Base-by-base conservation (phyloP, 2,888 invertebrate genomes). In the Agrotis clavis region DNA sequence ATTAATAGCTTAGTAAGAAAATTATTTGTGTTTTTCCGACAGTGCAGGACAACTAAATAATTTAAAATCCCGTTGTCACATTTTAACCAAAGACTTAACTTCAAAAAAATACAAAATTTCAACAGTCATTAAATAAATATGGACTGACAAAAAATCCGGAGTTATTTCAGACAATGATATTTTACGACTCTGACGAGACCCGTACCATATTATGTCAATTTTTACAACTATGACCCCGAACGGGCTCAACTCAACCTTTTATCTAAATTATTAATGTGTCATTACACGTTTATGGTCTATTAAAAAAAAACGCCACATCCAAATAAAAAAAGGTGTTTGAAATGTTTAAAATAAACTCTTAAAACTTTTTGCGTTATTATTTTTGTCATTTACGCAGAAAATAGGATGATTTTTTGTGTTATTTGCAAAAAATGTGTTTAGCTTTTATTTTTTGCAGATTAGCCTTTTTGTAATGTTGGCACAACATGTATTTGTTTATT, bases 231-330 rank as follows among this genome's bases (percentile, higher is more conserved):
- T 84, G 87, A 86, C 87, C 89, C 84, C 74, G 73, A 83, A 82
- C 81, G 79, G 88, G 88, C 88, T 85, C 79, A 68, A 57, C 88
- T 85, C 79, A 68, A 57, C 78, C 82, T 91, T 92, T 92, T 92
- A 92, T 92, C 90, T 88, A 76, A 87, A 82, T 90, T 89, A 90
- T 92, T 91, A 91, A 92, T 91, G 88, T 82, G 82, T 86, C 90
- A 84, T 89, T 85, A 78, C 78, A 64, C 74, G 92, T 93, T 93
- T 90, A 92, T 88, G 86, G 83, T 66, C 74, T 77, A 82, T 89
- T 85, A 71, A 82, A 89, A 89, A 83, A 80, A 78, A 67, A 78
- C 76, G 70, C 71, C 71, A 72, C 69, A 71, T 68, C 48, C 60
- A 74, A 67, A 77, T 70, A 79, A 84, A 83, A n/a, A 67, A 56